Base-by-base conservation (phyloP, 2,797 vertebrate genomes). In the Paratrypauchen microcephalus region DNA sequence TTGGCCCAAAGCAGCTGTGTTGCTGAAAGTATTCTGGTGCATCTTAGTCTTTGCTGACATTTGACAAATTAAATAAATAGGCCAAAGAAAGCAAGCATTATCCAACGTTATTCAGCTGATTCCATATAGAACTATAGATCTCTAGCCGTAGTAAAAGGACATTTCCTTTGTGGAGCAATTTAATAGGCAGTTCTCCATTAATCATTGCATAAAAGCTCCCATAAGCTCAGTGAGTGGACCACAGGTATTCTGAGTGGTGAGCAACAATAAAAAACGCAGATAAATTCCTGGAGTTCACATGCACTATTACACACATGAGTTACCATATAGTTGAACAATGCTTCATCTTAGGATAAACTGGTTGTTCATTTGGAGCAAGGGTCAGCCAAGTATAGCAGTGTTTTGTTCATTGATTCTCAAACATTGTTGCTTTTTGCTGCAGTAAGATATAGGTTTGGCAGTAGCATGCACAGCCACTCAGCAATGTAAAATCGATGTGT, bases 11-110 rank as follows among this genome's bases (percentile, higher is more conserved):
- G 62, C 75, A 71, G 73, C 69, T 73, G 69, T 19, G 71, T 65
- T 66, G 61, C 54, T 71, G 59, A 71, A 59, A 0, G 16, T 23
- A 56, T 36, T 60, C 58, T 60, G 58, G 28, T 68, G 74, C 60
- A 71, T 72, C 32, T 74, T 36, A 26, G 15, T 75, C 56, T 56
- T 19, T 60, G 18, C 23, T 63, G 66, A 21, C 18, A 9, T 24
- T 64, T 18, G 28, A 74, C n/a, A 47, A 23, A 77, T 48, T n/a
- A 5, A 39, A 16, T 23, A 55, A 55, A 62, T 26, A 16, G 7
- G 76, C 76, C 71, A 75, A 82, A 72, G 57, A 74, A 69, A 72
- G 73, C 65, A 83, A 77, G 76, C 50, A 65, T 61, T 19, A n/a
- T n/a, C 12, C 69, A 69, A 4, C 21, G 32, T 70, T 39, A 72